Base-by-base conservation (phyloP, 37 sponge, comb jelly and placozoan genomes). In the Agelas oroides region DNA sequence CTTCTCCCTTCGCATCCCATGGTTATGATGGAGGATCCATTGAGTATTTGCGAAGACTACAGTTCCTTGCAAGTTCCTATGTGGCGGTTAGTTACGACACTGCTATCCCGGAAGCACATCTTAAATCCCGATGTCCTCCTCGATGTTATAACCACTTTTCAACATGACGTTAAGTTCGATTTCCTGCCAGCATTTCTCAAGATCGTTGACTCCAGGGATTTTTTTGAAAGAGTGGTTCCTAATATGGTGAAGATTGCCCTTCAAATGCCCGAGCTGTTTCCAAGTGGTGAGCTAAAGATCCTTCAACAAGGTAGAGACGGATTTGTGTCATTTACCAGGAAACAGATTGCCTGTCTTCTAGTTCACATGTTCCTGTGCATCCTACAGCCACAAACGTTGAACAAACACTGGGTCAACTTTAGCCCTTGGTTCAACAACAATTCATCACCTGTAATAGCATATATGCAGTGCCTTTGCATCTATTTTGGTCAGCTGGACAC, bases 301-400 rank as follows among this genome's bases (percentile, higher is more conserved):
- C 76, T 75, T 20, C 58, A 55, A 5, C 76, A 2, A 30, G 59
- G 59, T 20, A 20, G 2, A 12, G 59, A 55, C 2, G 2, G 20
- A 1, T 32, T 32, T 14, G 59, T 75, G 20, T 56, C 59, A 12
- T 35, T 75, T 1, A 58, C 59, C 2, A 6, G 76, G 56, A 59
- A 75, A 31, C 76, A 75, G 28, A 20, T 75, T 33, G 76, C 76
- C 12, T 75, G 59, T 8, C 58, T 75, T 5, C 59, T 75, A 1
- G 76, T 75, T 2, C 76, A 75, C 59, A 75, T 75, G 76, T 75
- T 75, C 35, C 76, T 75, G 1, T 75, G 76, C 20, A 58, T 59
- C 35, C 30, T 75, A 2, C 58, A 27, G 14, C 30, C 59, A 5
- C 35, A 59, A 11, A 25, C 19, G 35, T 75, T 59, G 76, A 75